These are phyloP conservation scores for Xenopus laevis DNA, from an alignment of 2,113 vertebrate species.

Conservation along the genomic window DNA sequence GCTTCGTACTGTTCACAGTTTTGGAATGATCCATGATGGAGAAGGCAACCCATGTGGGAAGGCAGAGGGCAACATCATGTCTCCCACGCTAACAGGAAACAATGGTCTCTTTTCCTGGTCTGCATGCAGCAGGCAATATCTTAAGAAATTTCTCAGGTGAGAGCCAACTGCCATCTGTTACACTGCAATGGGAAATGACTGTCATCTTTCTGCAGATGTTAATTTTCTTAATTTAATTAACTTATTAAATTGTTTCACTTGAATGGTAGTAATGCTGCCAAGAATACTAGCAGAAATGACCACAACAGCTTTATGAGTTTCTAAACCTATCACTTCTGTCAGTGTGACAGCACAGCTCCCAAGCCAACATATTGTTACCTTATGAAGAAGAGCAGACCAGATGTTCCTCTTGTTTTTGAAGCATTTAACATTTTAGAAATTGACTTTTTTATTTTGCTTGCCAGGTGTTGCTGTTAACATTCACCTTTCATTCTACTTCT, in stretches of 20 bases:
- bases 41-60: slow-evolving; percentile 94
- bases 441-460: slow-evolving; percentile 26
- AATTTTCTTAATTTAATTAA: slow-evolving; percentile 13
- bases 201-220: background rate
- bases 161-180: slow-evolving; percentile 17
- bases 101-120: slow-evolving; percentile 98
- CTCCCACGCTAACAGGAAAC: slow-evolving; percentile 90
- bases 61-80: slow-evolving; percentile 97
- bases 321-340: slow-evolving; percentile 20
- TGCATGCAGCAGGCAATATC: slow-evolving; percentile 91
- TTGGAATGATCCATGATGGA: slow-evolving; percentile 97
- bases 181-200: background rate
- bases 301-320: slow-evolving; percentile 14
- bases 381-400: slow-evolving; percentile 26
- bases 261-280: background rate
- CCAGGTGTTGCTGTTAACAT: slow-evolving; percentile 40
- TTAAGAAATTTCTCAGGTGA: slow-evolving; percentile 95
- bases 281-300: slow-evolving; percentile 11
- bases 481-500: slow-evolving; percentile 16
- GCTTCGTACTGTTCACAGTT: slow-evolving; percentile 66
- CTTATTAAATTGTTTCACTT: background rate
- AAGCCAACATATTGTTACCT: background rate
- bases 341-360: background rate
- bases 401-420: slow-evolving; percentile 29
- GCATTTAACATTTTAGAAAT: slow-evolving; percentile 18